Base-by-base conservation (phyloP, 2,797 vertebrate species). In the Muraenolepis orangiensis region DNA sequence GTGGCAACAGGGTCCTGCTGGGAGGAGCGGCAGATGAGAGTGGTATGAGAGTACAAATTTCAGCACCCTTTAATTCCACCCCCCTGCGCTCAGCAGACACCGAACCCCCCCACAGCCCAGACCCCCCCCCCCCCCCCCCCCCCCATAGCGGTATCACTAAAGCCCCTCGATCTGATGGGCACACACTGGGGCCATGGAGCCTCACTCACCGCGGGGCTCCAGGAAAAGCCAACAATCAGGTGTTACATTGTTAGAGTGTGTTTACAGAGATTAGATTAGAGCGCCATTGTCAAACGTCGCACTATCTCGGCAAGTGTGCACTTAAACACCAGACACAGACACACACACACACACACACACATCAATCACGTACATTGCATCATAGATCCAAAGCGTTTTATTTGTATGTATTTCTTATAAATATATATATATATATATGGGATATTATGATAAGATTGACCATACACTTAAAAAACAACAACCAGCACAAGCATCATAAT, bases 1-100 rank as follows among this genome's bases (percentile, higher is more conserved):
- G 89, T 88, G 92, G 88, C 81, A 91, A 92, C 88, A 90, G 90
- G 80, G 76, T 75, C 88, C 88, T 14, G 88, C 87, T 89, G 86
- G 78, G 88, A 86, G 78, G 72, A 72, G 75, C 75, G 77, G 73
- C 74, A 74, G 77, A 76, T 79, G 64, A 79, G 77, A 74, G 77
- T 78, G 81, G 77, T 83, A 66, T 72, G 82, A 77, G 84, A 83
- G 84, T 51, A 78, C 79, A 77, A 46, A 83, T 89, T 88, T 88
- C 84, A 88, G 81, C 88, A 86, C 88, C 86, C 82, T 70, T 42
- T 36, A 73, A 71, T 78, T 71, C 77, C 73, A 61, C 77, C 66
- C 74, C 77, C 70, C 74, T 23, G 20, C 12, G 18, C 81, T 78
- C 82, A 77, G 69, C 70, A 36, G 74, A 72, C 78, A 36, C 31